Conservation (phyloP, 2,888 invertebrate genomes). For the Caenorhabditis angaria region DNA sequence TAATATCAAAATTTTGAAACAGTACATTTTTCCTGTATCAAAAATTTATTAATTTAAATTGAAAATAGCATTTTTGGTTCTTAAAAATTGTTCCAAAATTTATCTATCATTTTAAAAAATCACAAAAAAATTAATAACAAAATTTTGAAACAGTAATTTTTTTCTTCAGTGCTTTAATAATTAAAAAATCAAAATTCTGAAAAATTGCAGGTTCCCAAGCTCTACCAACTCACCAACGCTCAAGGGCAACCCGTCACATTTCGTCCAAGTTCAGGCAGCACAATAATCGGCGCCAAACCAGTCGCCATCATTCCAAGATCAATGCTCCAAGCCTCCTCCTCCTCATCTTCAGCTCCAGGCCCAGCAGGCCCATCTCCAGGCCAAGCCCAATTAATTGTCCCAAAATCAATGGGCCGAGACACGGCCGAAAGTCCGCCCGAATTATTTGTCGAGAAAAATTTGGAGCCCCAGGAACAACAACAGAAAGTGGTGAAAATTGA, state of each 20-base stretch:
- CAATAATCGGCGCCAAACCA: too few relatives aligned
- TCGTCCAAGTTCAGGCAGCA: not conserved
- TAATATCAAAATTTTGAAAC: too few relatives aligned
- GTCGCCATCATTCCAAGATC: not conserved
- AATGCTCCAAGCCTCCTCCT: not conserved
- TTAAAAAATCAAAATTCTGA: not conserved
- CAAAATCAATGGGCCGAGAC: not conserved
- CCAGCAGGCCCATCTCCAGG: not conserved
- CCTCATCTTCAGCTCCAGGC: too few relatives aligned
- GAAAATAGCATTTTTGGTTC: too few relatives aligned
- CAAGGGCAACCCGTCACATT: not conserved
- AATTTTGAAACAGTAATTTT: not conserved
- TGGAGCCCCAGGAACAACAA: too few relatives aligned
- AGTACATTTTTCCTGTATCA: too few relatives aligned
- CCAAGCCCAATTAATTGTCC: not conserved
- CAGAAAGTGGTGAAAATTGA: too few relatives aligned
- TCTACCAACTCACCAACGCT: not conserved
- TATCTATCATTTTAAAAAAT: not conserved
- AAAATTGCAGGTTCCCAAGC: too few relatives aligned
- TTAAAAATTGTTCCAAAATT: not conserved
- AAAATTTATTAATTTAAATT: too few relatives aligned
- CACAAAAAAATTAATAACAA: not conserved
- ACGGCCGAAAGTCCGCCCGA: constrained; percentile 3
- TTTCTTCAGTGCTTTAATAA: not conserved
- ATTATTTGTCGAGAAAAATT: not conserved